phyloP scores from a whole-genome alignment of 37 sponge, comb jelly and placozoan genomes.

The Spongia lamella region DNA sequence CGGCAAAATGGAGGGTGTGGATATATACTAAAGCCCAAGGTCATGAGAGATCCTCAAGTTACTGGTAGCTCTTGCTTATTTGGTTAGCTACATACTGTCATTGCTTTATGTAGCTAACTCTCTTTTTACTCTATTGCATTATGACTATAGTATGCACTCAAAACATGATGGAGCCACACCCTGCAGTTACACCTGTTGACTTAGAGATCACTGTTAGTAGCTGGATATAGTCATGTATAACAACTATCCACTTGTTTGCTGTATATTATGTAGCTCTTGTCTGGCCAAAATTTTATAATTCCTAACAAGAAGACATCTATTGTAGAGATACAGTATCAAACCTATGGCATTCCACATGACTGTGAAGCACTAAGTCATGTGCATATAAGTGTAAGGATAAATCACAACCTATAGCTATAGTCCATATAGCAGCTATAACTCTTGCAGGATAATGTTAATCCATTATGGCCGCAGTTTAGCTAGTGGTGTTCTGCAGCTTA shows the following conservation, averaged over 20 bases:
- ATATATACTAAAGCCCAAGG: slow-evolving; percentile 73
- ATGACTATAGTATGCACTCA: slow-evolving; percentile 4
- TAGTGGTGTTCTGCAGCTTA: no score
- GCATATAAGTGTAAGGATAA: no score
- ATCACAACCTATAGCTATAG: no score
- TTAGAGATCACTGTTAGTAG: slow-evolving; percentile 62
- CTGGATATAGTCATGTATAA: neutral
- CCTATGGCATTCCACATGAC: slow-evolving; percentile 59
- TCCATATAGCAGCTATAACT: no score
- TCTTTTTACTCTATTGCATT: no score
- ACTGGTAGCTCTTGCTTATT: neutral
- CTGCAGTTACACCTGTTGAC: slow-evolving; percentile 29
- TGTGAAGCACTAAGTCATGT: slow-evolving; percentile 2
- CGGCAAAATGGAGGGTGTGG: slow-evolving; percentile 83
- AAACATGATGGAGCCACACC: slow-evolving; percentile 47
- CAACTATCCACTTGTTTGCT: no score
- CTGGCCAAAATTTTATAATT: slow-evolving; percentile 50
- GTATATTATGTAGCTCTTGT: slow-evolving; percentile 70
- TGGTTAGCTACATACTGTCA: neutral
- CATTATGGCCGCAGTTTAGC: no score
- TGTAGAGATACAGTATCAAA: slow-evolving; percentile 39
- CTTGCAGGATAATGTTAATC: neutral
- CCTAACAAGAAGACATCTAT: slow-evolving; percentile 39
- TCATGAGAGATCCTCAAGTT: slow-evolving; percentile 48
- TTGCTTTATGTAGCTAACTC: no score